Evolutionary conservation across 2,797 vertebrate species (phyloP), one percentile per base, ranked within the genome.

Genomic region (Poeciliopsis paucimaculata): DNA sequence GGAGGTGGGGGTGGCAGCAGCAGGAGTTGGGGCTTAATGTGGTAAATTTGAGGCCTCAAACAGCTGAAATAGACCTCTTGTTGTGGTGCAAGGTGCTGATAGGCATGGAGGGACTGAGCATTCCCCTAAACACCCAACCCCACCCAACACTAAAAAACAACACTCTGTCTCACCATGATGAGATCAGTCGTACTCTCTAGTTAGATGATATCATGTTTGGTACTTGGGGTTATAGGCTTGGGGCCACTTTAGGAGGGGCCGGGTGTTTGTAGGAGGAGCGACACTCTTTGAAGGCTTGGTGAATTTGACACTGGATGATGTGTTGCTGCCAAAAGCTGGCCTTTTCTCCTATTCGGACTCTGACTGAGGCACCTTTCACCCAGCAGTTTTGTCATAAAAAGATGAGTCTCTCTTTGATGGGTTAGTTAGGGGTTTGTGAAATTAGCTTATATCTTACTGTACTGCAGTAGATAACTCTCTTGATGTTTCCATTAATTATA

Each of bases 71-170:
- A 86, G 86, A 83, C 80, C 91, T 89, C 81, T 93, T 93, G 89
- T 94, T 93, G 90, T 91, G 84, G 79, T 88, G 55, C 4, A 87
- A 93, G 83, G 92, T 90, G 91, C 85, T 93, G 90, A 94, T 82
- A 92, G 83, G 81, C 84, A 82, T 73, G 75, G 72, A 77, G 20
- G 80, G 82, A 83, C 86, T 89, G 91, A 84, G 71, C 51, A 26
- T 89, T 83, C 64, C 76, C 75, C 68, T 72, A 72, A 72, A 45
- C 68, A 46, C 43, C 43, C 64, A 60, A 83, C n/a, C 43, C 46
- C 55, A 73, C 20, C 49, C 34, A 77, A 79, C 83, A 81, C 77
- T 64, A 39, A 81, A 82, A 77, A 77, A 78, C 57, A 53, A 31
- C 82, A 47, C 73, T 77, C 76, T 82, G 70, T 86, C 75, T 90